phyloP scores from a whole-genome alignment of 2,888 invertebrate genomes.

The Synanthedon formicaeformis region DNA sequence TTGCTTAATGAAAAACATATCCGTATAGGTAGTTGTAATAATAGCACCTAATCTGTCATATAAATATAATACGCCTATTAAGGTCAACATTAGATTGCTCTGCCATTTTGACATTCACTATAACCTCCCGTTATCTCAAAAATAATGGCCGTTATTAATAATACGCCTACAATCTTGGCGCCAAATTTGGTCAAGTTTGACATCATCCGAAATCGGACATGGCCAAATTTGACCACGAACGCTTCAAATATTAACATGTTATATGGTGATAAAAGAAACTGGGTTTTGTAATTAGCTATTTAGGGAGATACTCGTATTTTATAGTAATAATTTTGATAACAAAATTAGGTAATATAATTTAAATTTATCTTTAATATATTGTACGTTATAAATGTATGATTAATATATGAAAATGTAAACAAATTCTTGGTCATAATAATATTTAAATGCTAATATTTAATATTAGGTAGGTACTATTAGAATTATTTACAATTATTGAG shows the following conservation, averaged over 20 bases:
- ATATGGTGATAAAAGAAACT: background rate
- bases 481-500: too few species aligned
- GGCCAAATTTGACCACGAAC: conserved; percentile 18
- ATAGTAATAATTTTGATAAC: too few species aligned
- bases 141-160: conserved; percentile 19
- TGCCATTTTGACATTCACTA: conserved; percentile 22
- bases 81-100: conserved; percentile 25
- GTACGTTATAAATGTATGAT: too few species aligned
- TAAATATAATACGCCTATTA: conserved; percentile 17
- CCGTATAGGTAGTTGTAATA: background rate
- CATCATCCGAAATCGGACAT: conserved; percentile 20
- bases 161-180: conserved; percentile 20
- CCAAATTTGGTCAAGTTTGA: conserved; percentile 12
- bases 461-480: too few species aligned
- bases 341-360: too few species aligned
- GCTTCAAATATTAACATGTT: background rate
- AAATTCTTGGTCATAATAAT: too few species aligned
- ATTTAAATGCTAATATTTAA: too few species aligned
- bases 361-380: too few species aligned
- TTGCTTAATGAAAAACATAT: too few species aligned
- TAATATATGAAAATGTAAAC: too few species aligned
- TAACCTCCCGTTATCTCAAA: conserved; percentile 14
- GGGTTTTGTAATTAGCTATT: background rate
- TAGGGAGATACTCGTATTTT: background rate
- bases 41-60: background rate